phyloP scores from a whole-genome alignment of 2,888 invertebrate genomes.

The Oeneis ivallda region DNA sequence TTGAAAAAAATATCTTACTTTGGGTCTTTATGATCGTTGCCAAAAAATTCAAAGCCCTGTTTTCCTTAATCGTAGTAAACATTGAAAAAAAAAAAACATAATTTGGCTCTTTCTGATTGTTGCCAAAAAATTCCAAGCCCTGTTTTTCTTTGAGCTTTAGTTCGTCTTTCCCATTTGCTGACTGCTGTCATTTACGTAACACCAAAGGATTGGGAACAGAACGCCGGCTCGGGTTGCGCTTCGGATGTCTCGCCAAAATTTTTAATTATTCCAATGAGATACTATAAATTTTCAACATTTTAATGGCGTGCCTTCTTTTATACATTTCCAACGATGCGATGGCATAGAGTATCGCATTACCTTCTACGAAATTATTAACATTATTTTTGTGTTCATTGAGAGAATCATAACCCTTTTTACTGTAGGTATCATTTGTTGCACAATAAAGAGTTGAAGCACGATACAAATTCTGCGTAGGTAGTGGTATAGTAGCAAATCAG shows the following conservation, averaged over 20 bases:
- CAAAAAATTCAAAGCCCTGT: too few relatives aligned
- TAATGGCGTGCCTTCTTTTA: conserved; percentile 11
- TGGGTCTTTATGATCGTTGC: too few relatives aligned
- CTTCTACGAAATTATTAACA: too few relatives aligned
- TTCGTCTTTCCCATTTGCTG: background rate
- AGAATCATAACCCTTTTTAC: too few relatives aligned
- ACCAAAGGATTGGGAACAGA: background rate
- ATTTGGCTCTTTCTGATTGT: background rate
- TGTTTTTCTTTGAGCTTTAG: background rate
- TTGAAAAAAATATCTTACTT: too few relatives aligned
- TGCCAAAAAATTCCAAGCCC: background rate
- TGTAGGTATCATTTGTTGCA: too few relatives aligned
- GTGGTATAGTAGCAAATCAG: too few relatives aligned
- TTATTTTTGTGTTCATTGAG: too few relatives aligned
- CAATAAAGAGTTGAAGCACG: too few relatives aligned
- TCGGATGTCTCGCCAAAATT: conserved; percentile 44
- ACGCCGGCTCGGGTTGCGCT: background rate
- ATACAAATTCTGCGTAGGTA: too few relatives aligned
- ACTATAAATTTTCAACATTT: conserved; percentile 20
- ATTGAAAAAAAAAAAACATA: background rate
- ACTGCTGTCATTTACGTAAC: conserved; percentile 6
- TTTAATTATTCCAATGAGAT: conserved; percentile 50
- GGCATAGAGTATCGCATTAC: too few relatives aligned
- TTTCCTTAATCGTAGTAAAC: too few relatives aligned
- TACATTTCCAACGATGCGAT: background rate